Conservation (phyloP, 2,797 vertebrate species). For the Linurgus olivaceus region DNA sequence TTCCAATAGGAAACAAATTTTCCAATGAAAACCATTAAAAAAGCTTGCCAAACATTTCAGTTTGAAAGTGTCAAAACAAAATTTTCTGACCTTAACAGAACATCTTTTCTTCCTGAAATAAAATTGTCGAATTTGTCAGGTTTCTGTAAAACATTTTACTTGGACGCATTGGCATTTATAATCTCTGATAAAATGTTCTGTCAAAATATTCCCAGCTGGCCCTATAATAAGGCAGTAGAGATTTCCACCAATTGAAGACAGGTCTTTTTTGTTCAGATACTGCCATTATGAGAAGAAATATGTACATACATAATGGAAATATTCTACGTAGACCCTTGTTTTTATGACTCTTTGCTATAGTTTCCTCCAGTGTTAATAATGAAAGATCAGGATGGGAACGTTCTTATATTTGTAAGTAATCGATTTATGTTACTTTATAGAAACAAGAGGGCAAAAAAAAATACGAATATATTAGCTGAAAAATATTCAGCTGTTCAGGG, state of each 20-base stretch:
- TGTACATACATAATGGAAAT: background rate
- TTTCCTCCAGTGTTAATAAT: background rate
- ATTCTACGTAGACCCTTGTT: background rate
- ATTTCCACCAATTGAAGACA: conserved; percentile 18
- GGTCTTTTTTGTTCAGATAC: conserved; percentile 21
- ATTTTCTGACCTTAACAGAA: conserved; percentile 38
- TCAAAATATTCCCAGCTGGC: conserved; percentile 59
- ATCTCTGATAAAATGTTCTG: conserved; percentile 42
- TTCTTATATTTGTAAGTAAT: background rate
- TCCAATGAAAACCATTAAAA: background rate
- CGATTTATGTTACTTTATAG: background rate
- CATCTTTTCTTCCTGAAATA: background rate
- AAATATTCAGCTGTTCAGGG: background rate
- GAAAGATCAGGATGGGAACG: background rate
- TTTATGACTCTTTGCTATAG: background rate
- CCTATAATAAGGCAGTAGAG: conserved; percentile 29
- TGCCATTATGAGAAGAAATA: conserved; percentile 5
- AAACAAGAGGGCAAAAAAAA: background rate
- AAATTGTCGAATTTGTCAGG: conserved; percentile 21
- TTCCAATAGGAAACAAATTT: background rate
- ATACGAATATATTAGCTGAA: background rate
- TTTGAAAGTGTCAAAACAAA: conserved; percentile 43
- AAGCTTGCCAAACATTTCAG: conserved; percentile 33
- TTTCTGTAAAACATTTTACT: conserved; percentile 52
- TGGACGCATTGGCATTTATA: background rate